Percentiles rank a stretch among this genome's conserved stretches.
phyloP scores from a whole-genome alignment of 2,888 invertebrate genomes.

The Drosophila emarginata region DNA sequence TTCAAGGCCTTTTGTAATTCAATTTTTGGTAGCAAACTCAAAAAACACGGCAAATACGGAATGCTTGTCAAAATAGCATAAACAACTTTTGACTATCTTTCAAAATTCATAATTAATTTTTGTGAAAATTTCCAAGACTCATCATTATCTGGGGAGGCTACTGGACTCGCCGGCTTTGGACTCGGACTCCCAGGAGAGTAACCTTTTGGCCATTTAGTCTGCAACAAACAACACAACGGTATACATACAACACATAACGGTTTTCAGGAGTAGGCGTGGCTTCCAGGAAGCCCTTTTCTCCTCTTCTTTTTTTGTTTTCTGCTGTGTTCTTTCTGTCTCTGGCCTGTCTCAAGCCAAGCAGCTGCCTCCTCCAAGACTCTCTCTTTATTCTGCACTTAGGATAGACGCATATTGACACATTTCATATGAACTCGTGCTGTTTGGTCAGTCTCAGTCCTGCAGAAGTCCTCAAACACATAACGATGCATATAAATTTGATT shows the following conservation, averaged over 20 bases:
- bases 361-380: conserved; percentile 34
- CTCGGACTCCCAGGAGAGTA: conserved; percentile 62
- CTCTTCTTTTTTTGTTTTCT: too few species aligned
- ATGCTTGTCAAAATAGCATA: conserved; percentile 57
- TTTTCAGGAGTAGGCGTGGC: conserved; percentile 47
- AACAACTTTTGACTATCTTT: conserved; percentile 51
- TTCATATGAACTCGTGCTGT: conserved; percentile 23
- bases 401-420: conserved; percentile 65
- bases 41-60: too few species aligned
- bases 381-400: conserved; percentile 32
- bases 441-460: conserved; percentile 10
- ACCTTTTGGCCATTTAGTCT: conserved; percentile 80
- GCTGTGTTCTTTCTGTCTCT: not conserved
- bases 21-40: not conserved
- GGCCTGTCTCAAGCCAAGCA: conserved; percentile 12
- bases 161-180: conserved; percentile 36
- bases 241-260: conserved; percentile 52
- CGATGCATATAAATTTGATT: conserved; percentile 81
- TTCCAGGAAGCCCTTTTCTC: conserved; percentile 43
- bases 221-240: conserved; percentile 27
- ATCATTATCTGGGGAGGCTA: conserved; percentile 57
- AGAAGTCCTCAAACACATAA: conserved; percentile 74
- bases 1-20: conserved; percentile 29
- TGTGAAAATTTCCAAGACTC: conserved; percentile 74
- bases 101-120: conserved; percentile 75